These are phyloP conservation scores for Meteorus cinctellus DNA, from an alignment of 2,888 invertebrate species.

Conservation along the genomic window DNA sequence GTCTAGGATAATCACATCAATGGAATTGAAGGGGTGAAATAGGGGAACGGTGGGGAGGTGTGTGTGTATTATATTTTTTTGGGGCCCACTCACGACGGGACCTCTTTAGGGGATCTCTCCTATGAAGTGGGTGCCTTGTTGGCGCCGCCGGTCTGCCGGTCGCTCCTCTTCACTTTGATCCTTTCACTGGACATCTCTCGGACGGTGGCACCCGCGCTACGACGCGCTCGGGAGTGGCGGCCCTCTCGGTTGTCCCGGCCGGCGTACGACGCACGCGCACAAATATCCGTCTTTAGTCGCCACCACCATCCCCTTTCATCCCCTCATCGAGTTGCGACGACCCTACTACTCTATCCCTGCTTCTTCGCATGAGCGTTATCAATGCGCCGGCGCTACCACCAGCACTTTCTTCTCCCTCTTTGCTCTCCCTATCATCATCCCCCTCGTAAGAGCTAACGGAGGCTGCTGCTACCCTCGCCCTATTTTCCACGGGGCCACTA, in stretches of 20 bases:
- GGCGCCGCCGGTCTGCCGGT: conserved; percentile 76
- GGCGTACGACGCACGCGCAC: conserved; percentile 66
- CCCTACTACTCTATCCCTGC: conserved; percentile 35
- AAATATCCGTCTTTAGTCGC: conserved; percentile 57
- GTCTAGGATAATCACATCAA: conserved; percentile 23
- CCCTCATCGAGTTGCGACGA: conserved; percentile 27
- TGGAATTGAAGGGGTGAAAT: conserved; percentile 14
- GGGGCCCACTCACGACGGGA: conserved; percentile 53
- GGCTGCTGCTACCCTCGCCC: conserved; percentile 35
- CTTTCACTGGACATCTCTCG: conserved; percentile 74
- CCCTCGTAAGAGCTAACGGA: conserved; percentile 21
- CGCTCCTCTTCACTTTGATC: conserved; percentile 76
- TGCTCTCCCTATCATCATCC: conserved; percentile 25
- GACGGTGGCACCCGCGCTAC: conserved; percentile 73
- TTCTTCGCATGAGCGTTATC: conserved; percentile 41
- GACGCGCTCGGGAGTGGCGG: conserved; percentile 73
- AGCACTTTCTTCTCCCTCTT: conserved; percentile 29
- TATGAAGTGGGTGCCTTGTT: conserved; percentile 77
- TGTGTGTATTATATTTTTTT: not conserved
- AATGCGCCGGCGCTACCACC: conserved; percentile 46
- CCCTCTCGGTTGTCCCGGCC: conserved; percentile 75
- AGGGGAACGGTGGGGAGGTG: conserved; percentile 46
- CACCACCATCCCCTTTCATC: conserved; percentile 44
- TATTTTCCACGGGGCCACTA: conserved; percentile 29
- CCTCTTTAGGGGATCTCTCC: conserved; percentile 58